phyloP scores from a whole-genome alignment of 2,888 invertebrate species.

The Nomada flava region DNA sequence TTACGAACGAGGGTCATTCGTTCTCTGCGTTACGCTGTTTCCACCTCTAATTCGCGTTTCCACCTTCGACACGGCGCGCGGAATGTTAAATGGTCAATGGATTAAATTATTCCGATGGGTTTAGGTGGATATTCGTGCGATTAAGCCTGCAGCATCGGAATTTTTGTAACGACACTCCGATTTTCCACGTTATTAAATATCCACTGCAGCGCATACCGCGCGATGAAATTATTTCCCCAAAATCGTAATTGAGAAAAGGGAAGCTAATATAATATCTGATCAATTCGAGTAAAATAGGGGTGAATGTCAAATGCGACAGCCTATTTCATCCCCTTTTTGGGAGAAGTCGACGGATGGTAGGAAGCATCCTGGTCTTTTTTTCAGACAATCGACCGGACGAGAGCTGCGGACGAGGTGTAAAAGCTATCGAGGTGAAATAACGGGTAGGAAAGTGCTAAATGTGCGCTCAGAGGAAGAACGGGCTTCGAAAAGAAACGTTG shows the following conservation, averaged over 20 bases:
- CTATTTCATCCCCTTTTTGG: constrained; percentile 13
- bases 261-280: constrained; percentile 11
- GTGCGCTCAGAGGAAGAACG: constrained; percentile 43
- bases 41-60: background rate
- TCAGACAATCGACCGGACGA: constrained; percentile 43
- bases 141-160: background rate
- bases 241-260: no score
- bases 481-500: constrained; percentile 42
- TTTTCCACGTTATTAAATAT: background rate
- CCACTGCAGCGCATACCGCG: background rate
- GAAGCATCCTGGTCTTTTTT: constrained; percentile 27
- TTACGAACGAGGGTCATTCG: background rate
- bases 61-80: background rate
- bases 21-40: background rate
- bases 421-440: constrained; percentile 64
- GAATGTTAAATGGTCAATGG: constrained; percentile 6
- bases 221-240: background rate
- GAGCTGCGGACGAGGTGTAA: constrained; percentile 41
- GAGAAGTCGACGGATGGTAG: constrained; percentile 29
- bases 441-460: constrained; percentile 56
- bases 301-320: constrained; percentile 16
- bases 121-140: background rate
- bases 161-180: background rate
- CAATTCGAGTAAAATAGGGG: background rate
- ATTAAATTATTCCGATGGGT: constrained; percentile 37